These are phyloP conservation scores for Drosophila busckii DNA, from an alignment of 1,140 invertebrate species.

Conservation along the genomic window DNA sequence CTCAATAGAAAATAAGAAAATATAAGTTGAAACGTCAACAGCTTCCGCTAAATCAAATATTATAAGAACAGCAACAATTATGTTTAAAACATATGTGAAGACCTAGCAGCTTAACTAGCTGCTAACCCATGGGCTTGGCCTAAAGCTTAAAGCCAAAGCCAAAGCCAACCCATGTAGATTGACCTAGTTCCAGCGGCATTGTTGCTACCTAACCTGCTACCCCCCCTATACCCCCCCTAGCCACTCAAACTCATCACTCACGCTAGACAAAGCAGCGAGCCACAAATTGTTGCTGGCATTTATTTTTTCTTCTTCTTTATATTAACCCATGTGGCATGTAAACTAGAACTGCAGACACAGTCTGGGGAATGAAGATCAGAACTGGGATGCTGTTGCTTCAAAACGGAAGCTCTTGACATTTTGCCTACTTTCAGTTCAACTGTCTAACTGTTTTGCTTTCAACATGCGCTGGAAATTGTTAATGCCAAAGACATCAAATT, in stretches of 20 bases:
- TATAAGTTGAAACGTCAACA: conserved; percentile 24
- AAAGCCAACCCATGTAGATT: too few species aligned
- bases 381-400: not conserved
- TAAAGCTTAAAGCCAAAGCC: too few species aligned
- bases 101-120: not conserved
- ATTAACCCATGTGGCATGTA: not conserved
- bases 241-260: not conserved
- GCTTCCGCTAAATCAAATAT: conserved; percentile 46
- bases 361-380: conserved; percentile 11
- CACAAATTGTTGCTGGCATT: conserved; percentile 1
- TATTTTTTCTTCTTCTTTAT: conserved; percentile 6
- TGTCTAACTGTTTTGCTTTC: not conserved
- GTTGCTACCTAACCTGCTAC: conserved; percentile 11
- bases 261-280: conserved; percentile 3
- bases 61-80: conserved; percentile 37
- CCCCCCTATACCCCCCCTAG: not conserved
- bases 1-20: conserved; percentile 23
- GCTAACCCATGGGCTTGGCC: too few species aligned
- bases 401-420: conserved; percentile 30
- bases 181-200: conserved; percentile 28
- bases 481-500: too few species aligned
- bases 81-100: conserved; percentile 13
- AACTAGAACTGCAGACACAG: conserved; percentile 9
- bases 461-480: not conserved
- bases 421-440: conserved; percentile 4